Evolutionary conservation across 2,113 vertebrate genomes (phyloP).

Genomic region (Tyto alba): DNA sequence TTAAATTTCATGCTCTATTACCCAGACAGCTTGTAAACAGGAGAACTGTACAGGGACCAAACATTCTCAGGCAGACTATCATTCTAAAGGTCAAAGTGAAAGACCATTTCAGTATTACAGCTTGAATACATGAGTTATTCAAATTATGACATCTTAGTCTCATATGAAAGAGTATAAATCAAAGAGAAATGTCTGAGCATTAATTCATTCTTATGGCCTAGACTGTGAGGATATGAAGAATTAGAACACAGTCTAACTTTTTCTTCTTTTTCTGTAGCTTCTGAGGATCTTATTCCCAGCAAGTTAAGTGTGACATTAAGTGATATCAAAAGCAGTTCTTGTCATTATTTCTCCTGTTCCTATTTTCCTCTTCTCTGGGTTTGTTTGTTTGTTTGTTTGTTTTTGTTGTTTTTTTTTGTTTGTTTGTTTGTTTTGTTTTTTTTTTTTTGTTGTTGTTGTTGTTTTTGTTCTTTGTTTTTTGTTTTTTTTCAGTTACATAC

Average conservation of each 20-base stretch:
- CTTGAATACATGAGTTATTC: slow-evolving; percentile 29
- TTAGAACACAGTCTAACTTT: not conserved
- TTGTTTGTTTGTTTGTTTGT: not conserved
- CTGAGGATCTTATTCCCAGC: not conserved
- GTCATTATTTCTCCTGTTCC: not conserved
- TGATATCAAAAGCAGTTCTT: not conserved
- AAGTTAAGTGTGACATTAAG: not conserved
- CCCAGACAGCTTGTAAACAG: slow-evolving; percentile 26
- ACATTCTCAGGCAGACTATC: not conserved
- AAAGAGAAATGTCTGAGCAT: not conserved
- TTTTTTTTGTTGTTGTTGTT: not conserved
- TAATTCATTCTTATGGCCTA: not conserved
- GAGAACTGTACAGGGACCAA: slow-evolving; percentile 34
- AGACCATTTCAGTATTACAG: slow-evolving; percentile 14
- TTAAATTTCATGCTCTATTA: slow-evolving; percentile 16
- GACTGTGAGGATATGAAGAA: not conserved
- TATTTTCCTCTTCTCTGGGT: accelerated
- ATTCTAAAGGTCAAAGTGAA: slow-evolving; percentile 49
- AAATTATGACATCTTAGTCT: not conserved
- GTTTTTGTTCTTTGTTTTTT: not conserved
- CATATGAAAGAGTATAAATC: not conserved
- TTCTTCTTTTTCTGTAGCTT: not conserved
- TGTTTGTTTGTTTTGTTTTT: too few relatives aligned
- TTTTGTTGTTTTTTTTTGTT: not conserved
- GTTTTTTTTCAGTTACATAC: not conserved